Percentiles rank a stretch among this genome's conserved stretches.
phyloP scores from a whole-genome alignment of 2,797 vertebrate species.

The Pseudomugil gertrudae region DNA sequence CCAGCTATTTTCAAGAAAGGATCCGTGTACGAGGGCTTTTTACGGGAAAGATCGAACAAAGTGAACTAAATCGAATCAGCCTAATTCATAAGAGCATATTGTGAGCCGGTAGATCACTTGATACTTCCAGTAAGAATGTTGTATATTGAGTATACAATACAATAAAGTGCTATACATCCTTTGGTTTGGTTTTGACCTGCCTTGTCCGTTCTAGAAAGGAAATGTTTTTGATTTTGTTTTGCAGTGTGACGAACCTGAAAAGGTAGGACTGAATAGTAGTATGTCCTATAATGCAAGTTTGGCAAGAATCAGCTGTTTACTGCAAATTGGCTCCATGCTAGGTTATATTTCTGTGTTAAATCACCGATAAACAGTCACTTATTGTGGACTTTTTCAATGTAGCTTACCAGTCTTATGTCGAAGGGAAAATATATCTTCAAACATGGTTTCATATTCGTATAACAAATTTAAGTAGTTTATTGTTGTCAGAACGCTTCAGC shows the following conservation, averaged over 20 bases:
- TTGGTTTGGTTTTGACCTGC: not conserved
- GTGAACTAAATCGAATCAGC: not conserved
- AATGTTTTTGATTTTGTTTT: not conserved
- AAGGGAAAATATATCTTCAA: conserved; percentile 30
- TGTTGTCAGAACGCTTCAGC: conserved; percentile 12
- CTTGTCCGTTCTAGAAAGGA: not conserved
- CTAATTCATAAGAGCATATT: conserved; percentile 6
- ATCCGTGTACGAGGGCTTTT: not conserved
- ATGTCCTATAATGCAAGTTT: not conserved
- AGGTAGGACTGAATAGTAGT: not conserved
- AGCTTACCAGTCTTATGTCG: conserved; percentile 3
- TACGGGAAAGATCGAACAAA: not conserved
- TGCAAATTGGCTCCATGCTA: conserved; percentile 1
- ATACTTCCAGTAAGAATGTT: not conserved
- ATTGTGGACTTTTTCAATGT: not conserved
- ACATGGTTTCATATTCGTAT: conserved; percentile 7
- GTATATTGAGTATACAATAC: not conserved
- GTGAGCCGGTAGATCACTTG: conserved; percentile 2
- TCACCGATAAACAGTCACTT: not conserved
- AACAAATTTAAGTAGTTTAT: not conserved
- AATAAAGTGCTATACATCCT: not conserved
- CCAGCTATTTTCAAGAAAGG: conserved; percentile 17
- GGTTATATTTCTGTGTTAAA: not conserved
- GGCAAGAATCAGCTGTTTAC: not conserved
- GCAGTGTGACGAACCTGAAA: not conserved